Percentiles rank a stretch among this genome's conserved stretches.
These are phyloP conservation scores for Thunnus albacares DNA, from an alignment of 2,797 vertebrate genomes.

Conservation along the genomic window DNA sequence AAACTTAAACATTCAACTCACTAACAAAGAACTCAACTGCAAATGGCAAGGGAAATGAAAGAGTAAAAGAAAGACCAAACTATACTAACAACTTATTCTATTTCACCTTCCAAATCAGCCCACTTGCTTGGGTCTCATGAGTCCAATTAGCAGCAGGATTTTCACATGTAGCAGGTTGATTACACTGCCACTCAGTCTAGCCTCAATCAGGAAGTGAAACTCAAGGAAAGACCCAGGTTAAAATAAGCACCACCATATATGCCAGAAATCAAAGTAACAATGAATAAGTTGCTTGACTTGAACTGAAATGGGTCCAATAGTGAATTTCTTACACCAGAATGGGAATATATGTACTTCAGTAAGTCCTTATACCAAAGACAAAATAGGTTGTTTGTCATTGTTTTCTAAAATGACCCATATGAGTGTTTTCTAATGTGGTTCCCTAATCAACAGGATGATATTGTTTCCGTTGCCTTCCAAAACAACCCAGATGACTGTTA, in stretches of 20 bases:
- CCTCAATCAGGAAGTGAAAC: conserved; percentile 29
- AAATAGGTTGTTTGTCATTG: background rate
- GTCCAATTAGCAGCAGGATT: conserved; percentile 55
- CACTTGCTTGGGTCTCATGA: conserved; percentile 33
- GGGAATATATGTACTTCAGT: background rate
- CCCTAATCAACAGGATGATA: too few species aligned
- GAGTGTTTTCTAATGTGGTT: background rate
- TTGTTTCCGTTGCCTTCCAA: too few species aligned
- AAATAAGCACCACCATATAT: background rate
- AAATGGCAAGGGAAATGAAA: background rate
- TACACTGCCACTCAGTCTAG: conserved; percentile 33
- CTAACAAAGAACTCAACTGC: conserved; percentile 27
- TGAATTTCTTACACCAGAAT: background rate
- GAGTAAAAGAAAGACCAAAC: conserved; percentile 15
- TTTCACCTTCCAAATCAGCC: conserved; percentile 37
- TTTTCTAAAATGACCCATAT: background rate
- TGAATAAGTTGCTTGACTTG: background rate
- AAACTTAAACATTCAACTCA: conserved; percentile 10
- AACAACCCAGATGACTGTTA: too few species aligned
- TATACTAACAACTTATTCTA: conserved; percentile 27
- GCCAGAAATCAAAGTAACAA: conserved; percentile 7
- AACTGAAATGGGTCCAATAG: background rate
- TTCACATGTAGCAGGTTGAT: conserved; percentile 37
- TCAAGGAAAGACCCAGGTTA: conserved; percentile 25
- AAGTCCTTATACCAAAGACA: background rate